phyloP scores from a whole-genome alignment of 2,888 invertebrate genomes.

The Stenurella melanura region DNA sequence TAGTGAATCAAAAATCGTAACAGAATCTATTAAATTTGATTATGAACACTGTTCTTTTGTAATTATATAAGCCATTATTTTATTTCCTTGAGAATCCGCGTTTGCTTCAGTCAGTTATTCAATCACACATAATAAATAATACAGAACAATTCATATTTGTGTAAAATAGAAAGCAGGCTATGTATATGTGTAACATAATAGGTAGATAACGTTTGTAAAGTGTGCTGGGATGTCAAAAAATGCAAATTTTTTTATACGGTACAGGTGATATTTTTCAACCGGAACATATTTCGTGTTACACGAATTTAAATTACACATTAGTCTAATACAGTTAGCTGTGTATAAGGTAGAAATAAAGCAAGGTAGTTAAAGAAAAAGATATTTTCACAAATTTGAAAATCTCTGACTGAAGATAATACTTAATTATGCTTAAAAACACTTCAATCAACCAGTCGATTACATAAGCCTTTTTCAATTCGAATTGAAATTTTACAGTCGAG shows the following conservation, averaged over 20 bases:
- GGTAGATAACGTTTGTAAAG: background rate
- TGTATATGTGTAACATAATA: constrained; percentile 5
- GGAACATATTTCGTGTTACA: constrained; percentile 20
- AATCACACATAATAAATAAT: constrained; percentile 17
- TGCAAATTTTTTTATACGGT: constrained; percentile 18
- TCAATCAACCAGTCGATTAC: no score
- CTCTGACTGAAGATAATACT: no score
- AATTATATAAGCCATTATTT: background rate
- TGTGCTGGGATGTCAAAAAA: constrained; percentile 20
- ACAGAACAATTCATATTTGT: constrained; percentile 14
- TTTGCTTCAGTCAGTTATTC: background rate
- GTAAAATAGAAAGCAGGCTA: constrained; percentile 25
- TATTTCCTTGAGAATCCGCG: constrained; percentile 27
- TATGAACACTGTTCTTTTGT: constrained; percentile 17
- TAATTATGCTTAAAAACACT: no score
- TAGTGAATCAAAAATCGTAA: background rate
- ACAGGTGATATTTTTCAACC: constrained; percentile 24
- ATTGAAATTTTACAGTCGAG: no score
- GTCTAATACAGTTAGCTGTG: no score
- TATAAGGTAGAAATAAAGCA: no score
- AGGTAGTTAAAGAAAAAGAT: no score
- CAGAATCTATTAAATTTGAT: constrained; percentile 7
- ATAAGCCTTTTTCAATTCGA: no score
- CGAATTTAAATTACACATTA: constrained; percentile 22
- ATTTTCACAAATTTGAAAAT: no score